Percentiles rank a stretch among this genome's conserved stretches.
Evolutionary conservation across 2,113 vertebrate genomes (phyloP).

Genomic region (Pontoporia blainvillei): DNA sequence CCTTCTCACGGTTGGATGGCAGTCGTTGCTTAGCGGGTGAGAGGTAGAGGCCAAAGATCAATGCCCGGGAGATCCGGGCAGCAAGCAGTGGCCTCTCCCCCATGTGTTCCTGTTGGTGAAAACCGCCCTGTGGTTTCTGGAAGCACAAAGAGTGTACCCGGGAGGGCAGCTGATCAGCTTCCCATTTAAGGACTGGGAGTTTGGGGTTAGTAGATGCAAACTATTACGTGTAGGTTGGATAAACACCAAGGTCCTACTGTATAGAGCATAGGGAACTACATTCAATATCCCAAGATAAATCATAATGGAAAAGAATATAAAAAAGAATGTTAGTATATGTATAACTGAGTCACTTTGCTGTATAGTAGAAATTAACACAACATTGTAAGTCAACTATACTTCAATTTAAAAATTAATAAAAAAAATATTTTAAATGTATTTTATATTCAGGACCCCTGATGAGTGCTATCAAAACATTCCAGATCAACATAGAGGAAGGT

Average conservation of each 20-base stretch:
- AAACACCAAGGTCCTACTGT: background rate
- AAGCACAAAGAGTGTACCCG: background rate
- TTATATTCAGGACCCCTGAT: background rate
- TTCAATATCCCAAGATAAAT: too few species aligned
- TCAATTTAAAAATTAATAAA: background rate
- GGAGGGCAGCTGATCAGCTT: background rate
- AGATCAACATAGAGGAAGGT: background rate
- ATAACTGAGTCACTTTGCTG: background rate
- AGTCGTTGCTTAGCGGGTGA: background rate
- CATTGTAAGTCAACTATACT: background rate
- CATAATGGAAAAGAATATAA: too few species aligned
- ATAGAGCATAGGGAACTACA: background rate
- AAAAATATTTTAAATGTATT: background rate
- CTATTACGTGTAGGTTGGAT: background rate
- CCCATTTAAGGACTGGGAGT: background rate
- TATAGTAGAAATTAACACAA: background rate
- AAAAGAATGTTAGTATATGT: too few species aligned
- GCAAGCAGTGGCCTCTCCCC: background rate
- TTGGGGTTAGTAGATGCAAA: background rate
- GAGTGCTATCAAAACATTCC: background rate
- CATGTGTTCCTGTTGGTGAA: background rate
- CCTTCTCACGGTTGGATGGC: background rate
- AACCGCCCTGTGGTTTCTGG: background rate
- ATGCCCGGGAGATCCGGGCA: background rate
- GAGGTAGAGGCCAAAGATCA: background rate